Evolutionary conservation across 2,113 vertebrate genomes (phyloP).

Genomic region (Fukomys damarensis): DNA sequence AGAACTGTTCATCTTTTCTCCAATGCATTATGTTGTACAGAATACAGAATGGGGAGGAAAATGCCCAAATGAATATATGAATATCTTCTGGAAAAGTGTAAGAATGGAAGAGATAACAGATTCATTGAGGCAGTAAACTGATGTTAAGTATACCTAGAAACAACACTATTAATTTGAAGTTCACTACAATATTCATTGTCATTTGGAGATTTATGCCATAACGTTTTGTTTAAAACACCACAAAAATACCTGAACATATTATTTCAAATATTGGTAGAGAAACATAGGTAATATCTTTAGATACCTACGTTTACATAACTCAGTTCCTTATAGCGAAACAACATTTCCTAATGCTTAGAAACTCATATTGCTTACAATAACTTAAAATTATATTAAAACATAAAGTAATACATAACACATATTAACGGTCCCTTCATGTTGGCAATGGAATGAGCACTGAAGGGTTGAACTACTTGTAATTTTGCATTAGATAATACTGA

Average conservation of each 20-base stretch:
- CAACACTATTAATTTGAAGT: not conserved
- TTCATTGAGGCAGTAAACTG: not conserved
- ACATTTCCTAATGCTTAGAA: not conserved
- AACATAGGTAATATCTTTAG: not conserved
- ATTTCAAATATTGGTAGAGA: not conserved
- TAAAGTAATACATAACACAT: not conserved
- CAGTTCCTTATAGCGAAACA: not conserved
- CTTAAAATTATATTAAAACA: not conserved
- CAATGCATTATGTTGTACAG: not conserved
- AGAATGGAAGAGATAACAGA: not conserved
- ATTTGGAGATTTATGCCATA: not conserved
- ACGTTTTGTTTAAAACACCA: not conserved
- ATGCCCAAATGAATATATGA: not conserved
- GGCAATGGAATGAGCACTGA: not conserved
- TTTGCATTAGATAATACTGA: not conserved
- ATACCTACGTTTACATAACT: not conserved
- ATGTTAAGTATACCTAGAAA: not conserved
- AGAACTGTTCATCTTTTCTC: not conserved
- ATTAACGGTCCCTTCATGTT: not conserved
- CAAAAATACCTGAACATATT: not conserved
- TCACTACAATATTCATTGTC: not conserved
- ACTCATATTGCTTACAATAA: not conserved
- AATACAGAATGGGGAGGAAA: not conserved
- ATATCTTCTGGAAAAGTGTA: not conserved
- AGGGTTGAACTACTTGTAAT: not conserved